Base-by-base conservation (phyloP, 2,888 invertebrate genomes). In the Euproctis similis region DNA sequence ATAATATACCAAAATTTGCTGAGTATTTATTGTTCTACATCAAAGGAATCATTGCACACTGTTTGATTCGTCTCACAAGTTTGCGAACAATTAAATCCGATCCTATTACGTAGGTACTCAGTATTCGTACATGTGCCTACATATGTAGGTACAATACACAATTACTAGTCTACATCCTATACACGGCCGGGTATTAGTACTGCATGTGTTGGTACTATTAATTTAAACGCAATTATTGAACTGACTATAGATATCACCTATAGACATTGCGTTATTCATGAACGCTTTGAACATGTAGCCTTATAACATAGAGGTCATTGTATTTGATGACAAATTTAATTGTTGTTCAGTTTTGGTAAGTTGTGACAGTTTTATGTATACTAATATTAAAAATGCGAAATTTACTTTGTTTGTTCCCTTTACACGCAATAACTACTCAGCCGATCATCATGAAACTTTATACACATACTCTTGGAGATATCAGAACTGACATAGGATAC, bases 221-320 rank as follows among this genome's bases (percentile, higher is more conserved):
- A 78, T 77, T 76, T 73, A 72, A 76, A 76, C 66, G 75, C 71
- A 75, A 76, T 80, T 72, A 76, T 66, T 64, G n/a, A 66, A 63
- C 55, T 47, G 53, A 60, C 64, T 60, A 66, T 68, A n/a, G n/a
- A n/a, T n/a, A n/a, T n/a, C n/a, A 63, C 59, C 57, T 45, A 54
- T 59, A 53, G 49, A 56, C 55, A 54, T 59, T 53, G 49, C 59
- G 53, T 53, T 49, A 46, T 50, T 52, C 57, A 49, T 52, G 55
- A 51, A 50, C 49, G 55, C 40, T 39, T 49, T 34, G 36, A 45
- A 42, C 44, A 50, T 41, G 43, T 44, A 36, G 37, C 30, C 42
- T 42, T 37, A 42, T 47, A 58, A 52, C 52, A 53, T 51, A 50
- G 53, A 51, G 55, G 58, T 54, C 51, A 44, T n/a, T 43, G 40